Evolutionary conservation across 2,888 invertebrate species (phyloP).

Genomic region (Eilema sororculum): DNA sequence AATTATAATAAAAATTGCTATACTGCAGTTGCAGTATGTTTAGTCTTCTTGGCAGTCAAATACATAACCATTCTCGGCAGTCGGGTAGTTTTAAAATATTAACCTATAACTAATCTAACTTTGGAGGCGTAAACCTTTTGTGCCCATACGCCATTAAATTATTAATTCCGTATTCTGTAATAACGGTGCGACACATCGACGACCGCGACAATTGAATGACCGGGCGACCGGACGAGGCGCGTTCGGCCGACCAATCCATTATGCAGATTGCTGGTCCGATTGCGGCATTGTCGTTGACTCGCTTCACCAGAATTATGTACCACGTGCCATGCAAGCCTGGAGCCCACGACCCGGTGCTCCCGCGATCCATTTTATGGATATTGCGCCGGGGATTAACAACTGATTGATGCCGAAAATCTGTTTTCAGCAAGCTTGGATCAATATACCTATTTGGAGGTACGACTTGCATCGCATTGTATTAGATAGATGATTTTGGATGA

Average conservation of each 20-base stretch:
- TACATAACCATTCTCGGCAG: too few relatives aligned
- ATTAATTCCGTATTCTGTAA: conserved; percentile 82
- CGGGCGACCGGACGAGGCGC: conserved; percentile 74
- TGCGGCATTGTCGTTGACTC: conserved; percentile 84
- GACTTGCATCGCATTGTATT: too few relatives aligned
- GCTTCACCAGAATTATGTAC: conserved; percentile 74
- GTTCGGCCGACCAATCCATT: conserved; percentile 85
- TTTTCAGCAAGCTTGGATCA: conserved; percentile 44
- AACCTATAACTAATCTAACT: conserved; percentile 28
- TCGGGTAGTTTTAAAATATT: not conserved
- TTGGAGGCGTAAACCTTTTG: conserved; percentile 36
- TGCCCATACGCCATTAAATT: conserved; percentile 66
- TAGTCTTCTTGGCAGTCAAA: too few relatives aligned
- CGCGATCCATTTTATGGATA: conserved; percentile 74
- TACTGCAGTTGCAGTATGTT: too few relatives aligned
- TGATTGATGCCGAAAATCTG: conserved; percentile 78
- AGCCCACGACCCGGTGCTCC: conserved; percentile 45
- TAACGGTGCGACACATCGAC: conserved; percentile 81
- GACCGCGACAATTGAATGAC: conserved; percentile 85
- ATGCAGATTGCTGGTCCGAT: conserved; percentile 85
- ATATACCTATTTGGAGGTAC: not conserved
- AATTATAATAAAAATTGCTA: too few relatives aligned
- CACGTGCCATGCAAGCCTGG: conserved; percentile 53
- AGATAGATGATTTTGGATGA: too few relatives aligned
- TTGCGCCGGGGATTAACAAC: conserved; percentile 79